Evolutionary conservation across 2,797 vertebrate genomes (phyloP).

Genomic region (Mycteria americana): DNA sequence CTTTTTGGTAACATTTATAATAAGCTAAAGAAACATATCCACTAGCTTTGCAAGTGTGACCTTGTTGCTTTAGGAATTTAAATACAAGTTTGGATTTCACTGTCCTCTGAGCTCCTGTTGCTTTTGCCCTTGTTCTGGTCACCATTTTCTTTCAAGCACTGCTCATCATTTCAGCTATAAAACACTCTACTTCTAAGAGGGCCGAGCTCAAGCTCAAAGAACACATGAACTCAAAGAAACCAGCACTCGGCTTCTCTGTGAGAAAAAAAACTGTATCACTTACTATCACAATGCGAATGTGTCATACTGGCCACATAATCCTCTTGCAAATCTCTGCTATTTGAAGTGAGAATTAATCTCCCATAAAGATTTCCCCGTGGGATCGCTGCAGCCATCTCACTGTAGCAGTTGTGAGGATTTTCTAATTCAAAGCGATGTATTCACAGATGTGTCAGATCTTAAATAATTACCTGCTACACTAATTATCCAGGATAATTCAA

Average conservation of each 20-base stretch:
- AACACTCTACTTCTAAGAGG: not conserved
- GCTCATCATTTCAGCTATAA: not conserved
- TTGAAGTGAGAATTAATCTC: constrained; percentile 55
- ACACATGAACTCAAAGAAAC: not conserved
- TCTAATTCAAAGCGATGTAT: constrained; percentile 23
- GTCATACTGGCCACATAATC: constrained; percentile 19
- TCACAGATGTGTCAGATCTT: constrained; percentile 40
- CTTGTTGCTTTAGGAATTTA: not conserved
- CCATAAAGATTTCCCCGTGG: not conserved
- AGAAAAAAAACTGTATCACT: not conserved
- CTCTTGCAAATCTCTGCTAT: constrained; percentile 47
- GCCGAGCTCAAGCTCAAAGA: not conserved
- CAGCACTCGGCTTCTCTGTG: not conserved
- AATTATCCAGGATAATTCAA: constrained; percentile 36
- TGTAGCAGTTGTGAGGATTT: not conserved
- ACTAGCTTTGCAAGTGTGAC: not conserved
- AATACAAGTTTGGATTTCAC: not conserved
- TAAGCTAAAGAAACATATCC: not conserved
- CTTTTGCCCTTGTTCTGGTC: constrained; percentile 7
- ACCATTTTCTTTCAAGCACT: not conserved
- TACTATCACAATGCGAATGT: not conserved
- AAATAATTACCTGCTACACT: constrained; percentile 51
- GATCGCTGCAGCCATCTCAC: not conserved
- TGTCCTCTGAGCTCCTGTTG: constrained; percentile 14
- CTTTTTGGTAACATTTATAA: not conserved